Percentiles rank a stretch among this genome's conserved stretches.
phyloP scores from a whole-genome alignment of 2,797 vertebrate genomes.

The Netta rufina region DNA sequence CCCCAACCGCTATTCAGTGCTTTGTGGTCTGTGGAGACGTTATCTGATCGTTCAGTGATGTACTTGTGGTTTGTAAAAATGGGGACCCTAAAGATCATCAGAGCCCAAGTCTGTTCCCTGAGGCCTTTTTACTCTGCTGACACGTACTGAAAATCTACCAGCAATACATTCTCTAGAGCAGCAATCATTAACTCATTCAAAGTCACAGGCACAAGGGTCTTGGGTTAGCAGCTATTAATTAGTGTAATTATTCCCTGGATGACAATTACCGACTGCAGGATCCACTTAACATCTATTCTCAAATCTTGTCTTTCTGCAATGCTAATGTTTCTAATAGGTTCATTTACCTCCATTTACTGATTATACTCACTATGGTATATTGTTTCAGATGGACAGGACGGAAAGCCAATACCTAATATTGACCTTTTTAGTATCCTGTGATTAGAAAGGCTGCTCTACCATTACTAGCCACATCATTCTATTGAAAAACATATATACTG shows the following conservation, averaged over 20 bases:
- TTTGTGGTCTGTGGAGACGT: conserved; percentile 80
- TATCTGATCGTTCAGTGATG: conserved; percentile 86
- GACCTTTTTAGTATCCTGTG: conserved; percentile 84
- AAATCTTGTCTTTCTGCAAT: conserved; percentile 79
- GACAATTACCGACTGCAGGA: conserved; percentile 92
- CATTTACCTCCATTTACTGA: conserved; percentile 91
- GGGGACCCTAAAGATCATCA: conserved; percentile 81
- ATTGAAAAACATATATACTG: conserved; percentile 60
- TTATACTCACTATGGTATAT: conserved; percentile 84
- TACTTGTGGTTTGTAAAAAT: conserved; percentile 87
- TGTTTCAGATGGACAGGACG: conserved; percentile 86
- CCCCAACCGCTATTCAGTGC: conserved; percentile 15
- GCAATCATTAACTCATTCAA: conserved; percentile 69
- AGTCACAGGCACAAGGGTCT: conserved; percentile 73
- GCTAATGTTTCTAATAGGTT: conserved; percentile 83
- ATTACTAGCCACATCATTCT: conserved; percentile 68
- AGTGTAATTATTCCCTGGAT: conserved; percentile 93
- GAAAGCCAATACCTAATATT: conserved; percentile 87
- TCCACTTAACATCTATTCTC: conserved; percentile 88
- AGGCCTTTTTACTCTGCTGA: conserved; percentile 87
- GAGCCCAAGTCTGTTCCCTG: conserved; percentile 78
- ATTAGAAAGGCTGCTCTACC: conserved; percentile 64
- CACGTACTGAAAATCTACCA: conserved; percentile 78
- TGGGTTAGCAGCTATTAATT: conserved; percentile 93
- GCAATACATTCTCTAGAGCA: conserved; percentile 62